These are phyloP conservation scores for Acanthurus lineatus DNA, from an alignment of 2,797 vertebrate genomes.

Conservation along the genomic window DNA sequence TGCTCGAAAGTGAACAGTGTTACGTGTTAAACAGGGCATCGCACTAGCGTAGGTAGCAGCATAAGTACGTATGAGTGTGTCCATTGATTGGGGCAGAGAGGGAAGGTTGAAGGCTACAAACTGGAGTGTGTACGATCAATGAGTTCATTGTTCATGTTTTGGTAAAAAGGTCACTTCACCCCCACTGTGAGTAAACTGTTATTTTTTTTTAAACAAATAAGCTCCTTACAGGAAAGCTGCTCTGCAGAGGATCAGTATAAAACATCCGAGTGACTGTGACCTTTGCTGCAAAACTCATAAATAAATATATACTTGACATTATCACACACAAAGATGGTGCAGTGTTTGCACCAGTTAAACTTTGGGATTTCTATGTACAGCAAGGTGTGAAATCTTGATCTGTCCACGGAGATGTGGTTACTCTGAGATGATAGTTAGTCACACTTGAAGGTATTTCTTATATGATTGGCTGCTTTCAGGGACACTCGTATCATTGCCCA, in stretches of 20 bases:
- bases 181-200: conserved; percentile 47
- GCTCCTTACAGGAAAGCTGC: conserved; percentile 34
- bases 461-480: background rate
- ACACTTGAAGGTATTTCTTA: background rate
- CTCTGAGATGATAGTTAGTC: too few relatives aligned
- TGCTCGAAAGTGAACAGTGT: background rate
- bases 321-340: conserved; percentile 5
- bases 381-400: background rate
- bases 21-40: conserved; percentile 29
- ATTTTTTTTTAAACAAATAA: conserved; percentile 45
- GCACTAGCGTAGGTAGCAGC: background rate
- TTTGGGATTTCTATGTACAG: too few relatives aligned
- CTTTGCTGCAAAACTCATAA: conserved; percentile 55
- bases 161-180: conserved; percentile 63
- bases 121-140: conserved; percentile 58
- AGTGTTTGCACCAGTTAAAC: background rate
- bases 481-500: too few relatives aligned
- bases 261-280: conserved; percentile 54
- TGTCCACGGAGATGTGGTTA: too few relatives aligned
- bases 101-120: conserved; percentile 44
- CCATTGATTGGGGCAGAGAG: conserved; percentile 35
- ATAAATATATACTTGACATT: conserved; percentile 35
- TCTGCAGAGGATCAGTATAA: conserved; percentile 47
- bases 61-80: conserved; percentile 10
- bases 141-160: conserved; percentile 50